A percentile compares a stretch with the other conserved stretches of the same genome.
Conservation (phyloP, 2,113 vertebrate species). For the Uria aalge region DNA sequence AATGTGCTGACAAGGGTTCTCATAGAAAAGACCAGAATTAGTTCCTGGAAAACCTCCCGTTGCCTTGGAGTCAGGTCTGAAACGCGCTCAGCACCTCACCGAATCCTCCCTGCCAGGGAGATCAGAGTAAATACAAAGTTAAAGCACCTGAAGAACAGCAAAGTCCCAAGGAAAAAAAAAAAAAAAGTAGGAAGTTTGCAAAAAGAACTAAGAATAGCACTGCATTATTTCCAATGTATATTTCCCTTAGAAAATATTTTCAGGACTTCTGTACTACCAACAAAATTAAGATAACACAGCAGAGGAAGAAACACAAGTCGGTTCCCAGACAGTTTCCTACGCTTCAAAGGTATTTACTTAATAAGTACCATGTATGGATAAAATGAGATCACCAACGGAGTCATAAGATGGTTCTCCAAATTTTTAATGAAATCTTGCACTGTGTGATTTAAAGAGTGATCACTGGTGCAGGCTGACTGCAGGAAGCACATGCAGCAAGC, state of each 20-base stretch:
- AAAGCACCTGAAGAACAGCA: neutral
- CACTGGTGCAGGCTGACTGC: neutral
- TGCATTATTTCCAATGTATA: neutral
- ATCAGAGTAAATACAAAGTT: neutral
- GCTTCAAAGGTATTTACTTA: constrained; percentile 55
- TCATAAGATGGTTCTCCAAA: constrained; percentile 30
- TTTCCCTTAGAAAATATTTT: neutral
- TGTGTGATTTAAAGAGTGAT: constrained; percentile 2
- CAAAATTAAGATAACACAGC: constrained; percentile 24
- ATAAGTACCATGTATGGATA: constrained; percentile 37
- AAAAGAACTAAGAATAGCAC: constrained; percentile 8
- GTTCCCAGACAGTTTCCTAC: constrained; percentile 12
- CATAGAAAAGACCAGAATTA: constrained; percentile 7
- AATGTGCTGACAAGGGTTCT: constrained; percentile 22
- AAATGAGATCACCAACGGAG: constrained; percentile 56
- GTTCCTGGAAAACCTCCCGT: constrained; percentile 45
- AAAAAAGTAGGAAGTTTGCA: neutral
- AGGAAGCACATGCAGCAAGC: neutral
- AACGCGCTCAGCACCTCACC: neutral
- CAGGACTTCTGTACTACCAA: constrained; percentile 16
- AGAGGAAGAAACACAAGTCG: neutral
- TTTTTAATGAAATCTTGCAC: constrained; percentile 42
- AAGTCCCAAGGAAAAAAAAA: neutral
- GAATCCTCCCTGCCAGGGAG: neutral
- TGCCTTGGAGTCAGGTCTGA: neutral